phyloP scores from a whole-genome alignment of 2,797 vertebrate species.

The Basileuterus tristriatus region DNA sequence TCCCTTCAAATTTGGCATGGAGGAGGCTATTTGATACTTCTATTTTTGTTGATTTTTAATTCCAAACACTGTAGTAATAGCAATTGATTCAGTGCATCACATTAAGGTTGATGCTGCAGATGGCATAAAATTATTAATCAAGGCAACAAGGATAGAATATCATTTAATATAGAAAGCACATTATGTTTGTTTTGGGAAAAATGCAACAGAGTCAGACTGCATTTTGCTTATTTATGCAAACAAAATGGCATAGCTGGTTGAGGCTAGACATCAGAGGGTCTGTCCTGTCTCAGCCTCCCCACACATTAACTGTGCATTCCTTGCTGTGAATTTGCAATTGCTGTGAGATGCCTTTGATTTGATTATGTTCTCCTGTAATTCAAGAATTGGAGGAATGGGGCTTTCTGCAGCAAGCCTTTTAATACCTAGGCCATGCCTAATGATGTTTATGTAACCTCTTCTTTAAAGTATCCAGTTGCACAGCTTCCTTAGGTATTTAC shows the following conservation, averaged over 20 bases:
- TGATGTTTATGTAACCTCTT: background rate
- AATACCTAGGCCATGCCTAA: background rate
- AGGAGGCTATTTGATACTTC: slow-evolving; percentile 19
- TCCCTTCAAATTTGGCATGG: background rate
- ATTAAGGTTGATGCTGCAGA: slow-evolving; percentile 21
- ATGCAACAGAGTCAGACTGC: background rate
- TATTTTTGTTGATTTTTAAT: slow-evolving; percentile 32
- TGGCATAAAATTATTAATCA: slow-evolving; percentile 44
- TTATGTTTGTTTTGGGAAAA: slow-evolving; percentile 8
- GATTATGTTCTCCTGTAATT: background rate
- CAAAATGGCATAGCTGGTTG: slow-evolving; percentile 4
- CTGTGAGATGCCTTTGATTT: background rate
- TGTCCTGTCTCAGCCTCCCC: background rate
- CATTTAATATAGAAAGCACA: slow-evolving; percentile 26
- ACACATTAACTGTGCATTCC: background rate
- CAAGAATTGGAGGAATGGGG: background rate
- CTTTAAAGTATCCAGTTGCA: background rate
- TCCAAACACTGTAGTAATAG: slow-evolving; percentile 7
- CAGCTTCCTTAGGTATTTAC: background rate
- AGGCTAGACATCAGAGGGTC: background rate
- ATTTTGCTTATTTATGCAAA: slow-evolving; percentile 47
- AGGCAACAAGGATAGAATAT: background rate
- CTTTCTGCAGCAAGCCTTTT: background rate
- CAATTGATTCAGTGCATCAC: background rate
- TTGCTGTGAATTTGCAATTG: background rate